Conservation (phyloP, 2,797 vertebrate species). For the Zenarchopterus dispar region DNA sequence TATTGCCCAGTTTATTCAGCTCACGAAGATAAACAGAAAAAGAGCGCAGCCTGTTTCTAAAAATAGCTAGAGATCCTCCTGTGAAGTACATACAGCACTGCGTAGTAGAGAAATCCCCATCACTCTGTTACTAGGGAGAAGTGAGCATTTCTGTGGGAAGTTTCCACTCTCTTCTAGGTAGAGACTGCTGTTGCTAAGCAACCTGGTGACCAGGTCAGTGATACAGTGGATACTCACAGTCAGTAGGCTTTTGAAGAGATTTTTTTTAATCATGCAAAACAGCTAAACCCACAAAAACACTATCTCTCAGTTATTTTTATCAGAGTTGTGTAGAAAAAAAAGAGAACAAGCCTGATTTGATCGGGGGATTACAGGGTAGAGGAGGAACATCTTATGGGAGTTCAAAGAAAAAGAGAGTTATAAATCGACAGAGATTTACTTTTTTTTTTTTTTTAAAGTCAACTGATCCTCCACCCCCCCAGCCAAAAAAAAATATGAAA, state of each 20-base stretch:
- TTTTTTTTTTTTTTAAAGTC: background rate
- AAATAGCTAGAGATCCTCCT: constrained; percentile 57
- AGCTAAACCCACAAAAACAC: no score
- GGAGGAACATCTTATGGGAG: background rate
- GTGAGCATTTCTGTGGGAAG: constrained; percentile 45
- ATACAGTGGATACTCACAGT: constrained; percentile 46
- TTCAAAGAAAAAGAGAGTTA: no score
- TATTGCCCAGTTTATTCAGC: constrained; percentile 27
- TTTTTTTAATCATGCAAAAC: constrained; percentile 59
- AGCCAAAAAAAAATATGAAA: constrained; percentile 2
- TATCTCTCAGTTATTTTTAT: background rate
- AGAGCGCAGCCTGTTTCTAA: constrained; percentile 47
- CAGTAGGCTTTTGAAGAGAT: constrained; percentile 55
- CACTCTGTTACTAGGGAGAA: constrained; percentile 73
- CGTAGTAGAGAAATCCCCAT: constrained; percentile 50
- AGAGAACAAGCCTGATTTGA: constrained; percentile 8
- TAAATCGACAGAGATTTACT: background rate
- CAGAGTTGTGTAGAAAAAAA: background rate
- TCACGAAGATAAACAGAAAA: background rate
- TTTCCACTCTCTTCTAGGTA: constrained; percentile 66
- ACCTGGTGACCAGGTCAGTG: constrained; percentile 76
- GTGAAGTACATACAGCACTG: constrained; percentile 26
- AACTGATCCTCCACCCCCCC: background rate
- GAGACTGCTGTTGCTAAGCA: constrained; percentile 79
- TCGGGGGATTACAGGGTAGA: background rate